Evolutionary conservation across 2,888 invertebrate genomes (phyloP).

Genomic region (Rapana venosa): DNA sequence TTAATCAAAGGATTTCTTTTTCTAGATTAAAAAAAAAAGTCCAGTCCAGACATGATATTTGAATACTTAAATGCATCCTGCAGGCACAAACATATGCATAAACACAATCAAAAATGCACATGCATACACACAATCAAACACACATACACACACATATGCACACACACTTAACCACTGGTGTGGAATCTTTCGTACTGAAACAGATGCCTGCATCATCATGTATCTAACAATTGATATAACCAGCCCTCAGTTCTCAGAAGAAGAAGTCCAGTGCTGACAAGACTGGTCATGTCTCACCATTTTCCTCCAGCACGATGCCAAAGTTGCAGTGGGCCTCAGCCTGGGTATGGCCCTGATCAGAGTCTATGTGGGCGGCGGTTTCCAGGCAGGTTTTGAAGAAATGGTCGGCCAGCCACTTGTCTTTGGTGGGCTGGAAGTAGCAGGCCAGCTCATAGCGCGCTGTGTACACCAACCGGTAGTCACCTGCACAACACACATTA

Average conservation of each 20-base stretch:
- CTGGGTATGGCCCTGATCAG: constrained; percentile 71
- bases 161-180: too few relatives aligned
- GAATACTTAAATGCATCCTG: too few relatives aligned
- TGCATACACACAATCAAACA: background rate
- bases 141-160: background rate
- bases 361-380: constrained; percentile 64
- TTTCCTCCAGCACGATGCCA: constrained; percentile 75
- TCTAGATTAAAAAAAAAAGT: too few relatives aligned
- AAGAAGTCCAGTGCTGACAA: background rate
- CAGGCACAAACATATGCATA: background rate
- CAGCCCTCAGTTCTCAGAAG: too few relatives aligned
- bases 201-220: too few relatives aligned
- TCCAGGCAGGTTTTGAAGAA: constrained; percentile 74
- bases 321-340: constrained; percentile 77
- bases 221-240: too few relatives aligned
- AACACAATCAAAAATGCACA: background rate
- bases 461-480: constrained; percentile 70
- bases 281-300: constrained; percentile 59
- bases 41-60: too few relatives aligned
- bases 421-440: constrained; percentile 71
- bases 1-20: too few relatives aligned
- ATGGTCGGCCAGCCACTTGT: constrained; percentile 77
- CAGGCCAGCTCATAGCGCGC: constrained; percentile 72
- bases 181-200: too few relatives aligned
- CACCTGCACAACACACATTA: constrained; percentile 61